Percentiles rank a stretch among this genome's conserved stretches.
phyloP scores from a whole-genome alignment of 2,797 vertebrate genomes.

The Perodicticus potto region DNA sequence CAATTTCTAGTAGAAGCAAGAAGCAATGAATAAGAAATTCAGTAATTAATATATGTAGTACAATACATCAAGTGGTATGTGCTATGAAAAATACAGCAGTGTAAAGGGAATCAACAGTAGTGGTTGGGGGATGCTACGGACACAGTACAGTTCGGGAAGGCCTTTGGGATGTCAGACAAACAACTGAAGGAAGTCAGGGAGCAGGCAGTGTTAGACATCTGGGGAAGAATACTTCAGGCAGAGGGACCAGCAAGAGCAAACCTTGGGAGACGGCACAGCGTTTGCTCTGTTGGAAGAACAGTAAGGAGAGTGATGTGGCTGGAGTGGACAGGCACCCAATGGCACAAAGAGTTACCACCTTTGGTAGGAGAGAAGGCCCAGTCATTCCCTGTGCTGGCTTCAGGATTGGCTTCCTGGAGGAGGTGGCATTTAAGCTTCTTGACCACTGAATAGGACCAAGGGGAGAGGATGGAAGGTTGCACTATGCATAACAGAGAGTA shows the following conservation, averaged over 20 bases:
- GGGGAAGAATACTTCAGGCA: background rate
- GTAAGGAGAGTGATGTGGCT: background rate
- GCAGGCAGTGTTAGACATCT: background rate
- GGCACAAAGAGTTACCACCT: background rate
- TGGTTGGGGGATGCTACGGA: background rate
- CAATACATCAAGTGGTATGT: background rate
- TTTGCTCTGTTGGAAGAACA: background rate
- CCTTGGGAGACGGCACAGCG: background rate
- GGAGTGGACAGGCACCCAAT: background rate
- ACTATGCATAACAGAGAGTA: background rate
- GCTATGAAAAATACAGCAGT: background rate
- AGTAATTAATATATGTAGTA: background rate
- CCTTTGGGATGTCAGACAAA: background rate
- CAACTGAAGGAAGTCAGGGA: background rate
- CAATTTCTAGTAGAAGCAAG: background rate
- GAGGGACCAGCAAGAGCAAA: background rate
- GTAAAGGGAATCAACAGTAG: background rate
- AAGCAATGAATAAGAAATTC: slow-evolving; percentile 28
- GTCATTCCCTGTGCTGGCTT: background rate
- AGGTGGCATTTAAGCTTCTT: background rate
- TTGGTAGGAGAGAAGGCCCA: background rate
- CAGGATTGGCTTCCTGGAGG: background rate
- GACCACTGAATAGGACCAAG: background rate
- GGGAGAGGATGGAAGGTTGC: background rate
- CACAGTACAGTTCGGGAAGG: background rate